Conservation (phyloP, 2,797 vertebrate genomes). For the Agapornis canus region DNA sequence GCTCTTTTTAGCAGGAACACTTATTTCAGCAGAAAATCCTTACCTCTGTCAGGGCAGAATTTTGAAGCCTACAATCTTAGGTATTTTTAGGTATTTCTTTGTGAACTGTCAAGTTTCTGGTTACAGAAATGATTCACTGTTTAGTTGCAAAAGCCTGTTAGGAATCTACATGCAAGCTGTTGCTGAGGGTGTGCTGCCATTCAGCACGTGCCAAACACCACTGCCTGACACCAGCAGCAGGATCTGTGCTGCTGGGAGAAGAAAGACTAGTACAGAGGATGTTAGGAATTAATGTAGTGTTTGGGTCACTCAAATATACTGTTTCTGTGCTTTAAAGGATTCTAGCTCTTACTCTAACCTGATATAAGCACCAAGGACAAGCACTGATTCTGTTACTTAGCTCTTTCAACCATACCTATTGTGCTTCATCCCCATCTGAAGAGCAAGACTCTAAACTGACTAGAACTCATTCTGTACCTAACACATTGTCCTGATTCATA, state of each 20-base stretch:
- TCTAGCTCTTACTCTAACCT: not conserved
- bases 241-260: accelerated
- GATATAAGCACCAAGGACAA: not conserved
- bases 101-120: not conserved
- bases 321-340: not conserved
- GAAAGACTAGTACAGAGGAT: not conserved
- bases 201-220: not conserved
- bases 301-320: not conserved
- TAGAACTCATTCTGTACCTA: not conserved
- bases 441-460: not conserved
- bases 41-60: not conserved
- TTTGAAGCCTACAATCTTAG: not conserved
- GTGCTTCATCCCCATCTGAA: not conserved
- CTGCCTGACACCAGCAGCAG: not conserved
- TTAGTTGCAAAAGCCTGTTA: not conserved
- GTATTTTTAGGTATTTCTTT: not conserved
- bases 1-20: not conserved
- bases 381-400: not conserved
- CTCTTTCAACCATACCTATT: not conserved
- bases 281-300: not conserved
- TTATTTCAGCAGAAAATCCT: not conserved
- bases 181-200: not conserved
- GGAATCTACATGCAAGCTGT: not conserved
- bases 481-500: accelerated
- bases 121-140: not conserved